These are phyloP conservation scores for Micronycteris hirsuta DNA, from an alignment of 2,113 vertebrate species.

Conservation along the genomic window DNA sequence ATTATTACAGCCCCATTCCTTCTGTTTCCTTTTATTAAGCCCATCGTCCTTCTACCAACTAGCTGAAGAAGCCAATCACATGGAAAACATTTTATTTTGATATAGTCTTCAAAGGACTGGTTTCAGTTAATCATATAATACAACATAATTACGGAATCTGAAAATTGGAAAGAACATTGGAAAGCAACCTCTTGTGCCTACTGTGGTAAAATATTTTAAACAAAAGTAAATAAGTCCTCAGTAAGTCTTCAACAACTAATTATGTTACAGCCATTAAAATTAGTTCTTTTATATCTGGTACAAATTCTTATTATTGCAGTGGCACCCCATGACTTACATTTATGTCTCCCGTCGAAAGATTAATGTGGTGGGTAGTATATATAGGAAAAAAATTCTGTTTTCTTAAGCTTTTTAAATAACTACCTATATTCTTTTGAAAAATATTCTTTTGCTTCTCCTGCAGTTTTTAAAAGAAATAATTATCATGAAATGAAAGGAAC, in stretches of 20 bases:
- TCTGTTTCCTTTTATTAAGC: conserved; percentile 19
- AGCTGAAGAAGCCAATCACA: conserved; percentile 27
- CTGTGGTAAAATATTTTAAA: conserved; percentile 26
- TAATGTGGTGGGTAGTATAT: not conserved
- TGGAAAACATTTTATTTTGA: conserved; percentile 43
- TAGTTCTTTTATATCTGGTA: not conserved
- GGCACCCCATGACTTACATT: not conserved
- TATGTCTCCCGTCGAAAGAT: not conserved
- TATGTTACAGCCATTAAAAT: not conserved
- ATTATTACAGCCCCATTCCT: not conserved
- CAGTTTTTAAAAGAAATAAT: conserved; percentile 17
- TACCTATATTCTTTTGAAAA: not conserved
- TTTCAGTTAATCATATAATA: conserved; percentile 30
- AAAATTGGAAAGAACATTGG: conserved; percentile 11
- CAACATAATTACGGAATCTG: conserved; percentile 4
- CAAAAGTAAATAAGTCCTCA: not conserved
- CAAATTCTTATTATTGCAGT: not conserved
- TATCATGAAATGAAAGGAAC: conserved; percentile 15
- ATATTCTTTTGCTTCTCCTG: not conserved
- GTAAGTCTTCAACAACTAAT: not conserved
- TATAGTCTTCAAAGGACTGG: not conserved
- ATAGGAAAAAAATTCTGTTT: not conserved
- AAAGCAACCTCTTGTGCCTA: not conserved
- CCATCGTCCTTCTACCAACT: not conserved
- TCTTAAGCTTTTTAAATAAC: conserved; percentile 13